Evolutionary conservation across 2,797 vertebrate species (phyloP), one percentile per base, ranked within the genome.

Genomic region (Arremon brunneinucha): DNA sequence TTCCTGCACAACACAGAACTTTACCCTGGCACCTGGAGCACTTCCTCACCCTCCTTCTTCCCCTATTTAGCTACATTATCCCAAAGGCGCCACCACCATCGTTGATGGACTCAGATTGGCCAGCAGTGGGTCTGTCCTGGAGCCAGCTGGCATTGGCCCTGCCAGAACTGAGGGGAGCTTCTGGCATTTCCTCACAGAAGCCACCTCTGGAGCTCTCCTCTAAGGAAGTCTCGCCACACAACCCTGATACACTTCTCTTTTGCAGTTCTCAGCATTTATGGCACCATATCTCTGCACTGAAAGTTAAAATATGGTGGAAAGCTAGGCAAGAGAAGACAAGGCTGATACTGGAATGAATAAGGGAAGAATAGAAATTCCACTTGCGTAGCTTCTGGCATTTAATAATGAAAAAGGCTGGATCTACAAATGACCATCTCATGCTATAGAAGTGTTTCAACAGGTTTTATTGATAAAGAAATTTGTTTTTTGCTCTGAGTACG

Each of bases 21-120:
- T 32, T 41, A 14, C 2, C 14, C 30, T 3, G 4, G 22, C 9
- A 8, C 15, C 6, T 21, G 46, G 9, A 64, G 9, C 27, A 53
- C 1, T 50, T 53, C 7, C 22, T 52, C 14, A 62, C 13, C 8
- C 6, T 52, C 18, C 7, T 47, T 59, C 10, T 22, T 12, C 30
- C 35, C 8, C 22, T 32, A 1, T 12, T 47, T 43, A n/a, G 7
- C 27, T n/a, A 1, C 0, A 0, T 21, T 52, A 32, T 39, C 44
- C 30, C 63, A 64, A 37, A 52, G 56, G 39, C 1, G 0, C 30
- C 8, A 5, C 19, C 63, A 28, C 22, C 22, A 11, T 4, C 0
- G 0, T 37, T 19, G 50, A 41, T 9, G 30, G 30, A 44, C 26
- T 52, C 28, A 18, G 18, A 5, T 17, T 52, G 63, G 30, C 19